Evolutionary conservation across 1,140 invertebrate species (phyloP), one percentile per base, ranked within the genome.

Genomic region (Olivierus martensii): DNA sequence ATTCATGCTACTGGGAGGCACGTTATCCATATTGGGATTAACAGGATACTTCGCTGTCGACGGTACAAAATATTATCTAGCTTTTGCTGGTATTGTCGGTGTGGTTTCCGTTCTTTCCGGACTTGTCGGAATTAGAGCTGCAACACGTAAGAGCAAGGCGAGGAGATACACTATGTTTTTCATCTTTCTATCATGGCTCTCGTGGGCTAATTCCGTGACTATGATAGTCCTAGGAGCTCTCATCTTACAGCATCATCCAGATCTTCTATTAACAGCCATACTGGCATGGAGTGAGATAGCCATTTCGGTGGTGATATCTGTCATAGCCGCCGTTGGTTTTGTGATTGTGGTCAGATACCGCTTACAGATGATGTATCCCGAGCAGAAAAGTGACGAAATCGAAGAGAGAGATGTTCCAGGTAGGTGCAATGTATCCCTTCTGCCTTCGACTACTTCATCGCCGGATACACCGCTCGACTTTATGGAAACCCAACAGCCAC

Each of bases 381-480:
- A 28, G 44, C 52, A 42, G 47, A 53, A 3, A 53, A 34, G 2
- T 47, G 35, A 43, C 52, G 47, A 21, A 46, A 46, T 35, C 44
- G 52, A 12, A 53, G 38, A 43, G 28, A 4, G 28, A 28, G 28
- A 28, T 28, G 28, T 28, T 6, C 28, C 28, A 28, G 28, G 28
- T 28, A 28, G 28, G 28, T 28, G 28, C 28, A 28, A 28, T 28
- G 28, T 28, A 28, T 28, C 28, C 28, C 28, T 28, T 28, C 28
- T 28, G 28, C 28, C 28, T 28, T 28, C 28, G 28, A 28, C 28
- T 28, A 6, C 28, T 28, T 6, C 28, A 9, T 28, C 28, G 9
- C 28, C 28, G 28, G 28, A 28, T 28, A 28, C 28, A 28, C 28
- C 28, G 28, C 28, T 28, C 28, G 28, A 28, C 28, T 28, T 6